Base-by-base conservation (phyloP, 2,888 invertebrate species). In the Ectemnius continuus region DNA sequence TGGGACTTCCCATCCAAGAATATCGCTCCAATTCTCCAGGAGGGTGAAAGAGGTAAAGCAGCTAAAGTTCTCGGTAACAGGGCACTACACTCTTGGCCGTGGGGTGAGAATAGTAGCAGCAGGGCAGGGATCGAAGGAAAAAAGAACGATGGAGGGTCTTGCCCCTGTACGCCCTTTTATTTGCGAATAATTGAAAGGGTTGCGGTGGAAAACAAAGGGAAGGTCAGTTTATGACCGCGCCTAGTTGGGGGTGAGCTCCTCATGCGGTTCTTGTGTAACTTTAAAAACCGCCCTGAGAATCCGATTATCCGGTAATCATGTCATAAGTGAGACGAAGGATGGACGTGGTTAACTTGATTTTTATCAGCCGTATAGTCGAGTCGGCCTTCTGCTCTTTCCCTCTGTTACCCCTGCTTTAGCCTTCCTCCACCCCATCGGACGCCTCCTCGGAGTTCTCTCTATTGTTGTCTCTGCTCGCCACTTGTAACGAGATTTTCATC, bases 261-360 rank as follows among this genome's bases (percentile, higher is more conserved):
- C 28, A 47, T 58, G 28, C 56, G 62, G 56, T 47, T 26, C 13
- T 48, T 67, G 61, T 60, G 70, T 67, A 59, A 59, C 70, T 73
- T 83, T 76, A 80, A 79, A 75, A 82, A 74, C 75, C 76, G 82
- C 71, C 79, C 76, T 78, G 75, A 76, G 79, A 84, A 87, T 83
- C 80, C 81, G 75, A 84, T 84, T 84, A 84, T 78, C 76, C 75
- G 76, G 73, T 74, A 79, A 75, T 85, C 81, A 77, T 80, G 79
- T 84, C 88, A 87, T 85, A 87, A 88, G 87, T 84, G 86, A 87
- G 88, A 87, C 84, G 83, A 85, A 79, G 84, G 81, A 77, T 77
- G 71, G 76, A 71, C 76, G 73, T 78, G n/a, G 83, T 86, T 86
- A 88, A 88, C 83, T 86, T 77, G 84, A 88, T 88, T 88, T 82